Evolutionary conservation across 2,797 vertebrate species (phyloP).

Genomic region (Etheostoma perlongum): DNA sequence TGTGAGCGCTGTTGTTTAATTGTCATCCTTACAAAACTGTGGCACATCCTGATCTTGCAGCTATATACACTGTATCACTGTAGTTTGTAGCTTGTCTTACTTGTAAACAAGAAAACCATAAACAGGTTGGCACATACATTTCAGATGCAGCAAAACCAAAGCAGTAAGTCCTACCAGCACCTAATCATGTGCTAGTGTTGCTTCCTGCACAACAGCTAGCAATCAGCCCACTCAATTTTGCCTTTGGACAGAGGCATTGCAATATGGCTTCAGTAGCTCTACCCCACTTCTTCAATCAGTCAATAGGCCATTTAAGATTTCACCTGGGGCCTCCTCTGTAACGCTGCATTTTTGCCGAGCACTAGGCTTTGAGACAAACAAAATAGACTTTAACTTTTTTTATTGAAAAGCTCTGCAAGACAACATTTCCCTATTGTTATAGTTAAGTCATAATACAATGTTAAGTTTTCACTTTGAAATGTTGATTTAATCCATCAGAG

Average conservation of each 20-base stretch:
- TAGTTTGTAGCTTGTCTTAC: conserved; percentile 19
- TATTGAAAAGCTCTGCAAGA: conserved; percentile 26
- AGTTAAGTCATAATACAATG: conserved; percentile 12
- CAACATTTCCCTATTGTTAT: conserved; percentile 11
- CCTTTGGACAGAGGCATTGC: conserved; percentile 35
- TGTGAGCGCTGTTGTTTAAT: conserved; percentile 13
- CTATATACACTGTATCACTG: not conserved
- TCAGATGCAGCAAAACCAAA: conserved; percentile 24
- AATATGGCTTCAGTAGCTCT: conserved; percentile 32
- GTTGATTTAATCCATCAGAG: conserved; percentile 44
- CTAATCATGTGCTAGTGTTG: conserved; percentile 34
- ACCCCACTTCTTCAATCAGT: conserved; percentile 43
- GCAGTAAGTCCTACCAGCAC: conserved; percentile 2
- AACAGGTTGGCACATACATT: conserved; percentile 33
- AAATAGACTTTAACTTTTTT: conserved; percentile 32
- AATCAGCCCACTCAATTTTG: conserved; percentile 52
- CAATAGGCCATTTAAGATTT: conserved; percentile 34
- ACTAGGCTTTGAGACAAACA: conserved; percentile 19
- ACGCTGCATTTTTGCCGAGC: not conserved
- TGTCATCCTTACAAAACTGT: conserved; percentile 27
- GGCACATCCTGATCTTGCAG: not conserved
- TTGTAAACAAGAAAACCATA: conserved; percentile 15
- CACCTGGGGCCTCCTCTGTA: conserved; percentile 11
- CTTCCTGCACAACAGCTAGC: conserved; percentile 30
- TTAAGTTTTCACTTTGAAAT: conserved; percentile 36